Evolutionary conservation across 2,888 invertebrate genomes (phyloP), one percentile per base, ranked within the genome.

Genomic region (Schizaphis graminum): DNA sequence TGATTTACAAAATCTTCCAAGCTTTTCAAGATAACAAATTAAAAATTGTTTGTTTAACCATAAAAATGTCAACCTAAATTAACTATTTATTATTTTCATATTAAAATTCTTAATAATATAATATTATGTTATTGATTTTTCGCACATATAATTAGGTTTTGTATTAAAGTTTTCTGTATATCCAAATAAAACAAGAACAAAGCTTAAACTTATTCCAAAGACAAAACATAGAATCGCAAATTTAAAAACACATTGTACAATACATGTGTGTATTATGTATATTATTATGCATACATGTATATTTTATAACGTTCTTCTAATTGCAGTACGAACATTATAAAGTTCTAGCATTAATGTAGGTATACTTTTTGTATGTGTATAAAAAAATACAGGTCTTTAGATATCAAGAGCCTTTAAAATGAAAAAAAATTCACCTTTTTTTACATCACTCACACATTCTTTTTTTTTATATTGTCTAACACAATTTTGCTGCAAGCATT

Each of bases 351-450:
- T 86, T n/a, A 47, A 86, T 47, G 28, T n/a, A n/a, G n/a, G n/a
- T 16, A 86, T 86, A 13, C 47, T 89, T 35, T 91, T 84, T 56
- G 8, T 28, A 61, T 41, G 28, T 16, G 41, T 16, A 28, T 77
- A 49, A 91, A 77, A 49, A 89, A 77, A 49, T 49, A 84, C 91
- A 84, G 28, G 16, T 84, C 28, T 84, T 84, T 91, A 84, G 41
- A 91, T 41, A 84, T 84, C 84, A 56, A 91, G 41, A 84, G 77
- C 13, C 8, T 84, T 41, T 84, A 44, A 21, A 84, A 56, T 84
- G 56, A 90, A 61, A 77, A 77, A 28, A 77, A 53, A 49, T 26
- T 28, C 49, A 53, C 35, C 77, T 53, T 91, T 90, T 90, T 91
- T 77, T 21, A 24, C 47, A 61, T 67, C 47, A 44, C 89, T 90